phyloP scores from a whole-genome alignment of 2,797 vertebrate species.

The Sebastes matsubarae region DNA sequence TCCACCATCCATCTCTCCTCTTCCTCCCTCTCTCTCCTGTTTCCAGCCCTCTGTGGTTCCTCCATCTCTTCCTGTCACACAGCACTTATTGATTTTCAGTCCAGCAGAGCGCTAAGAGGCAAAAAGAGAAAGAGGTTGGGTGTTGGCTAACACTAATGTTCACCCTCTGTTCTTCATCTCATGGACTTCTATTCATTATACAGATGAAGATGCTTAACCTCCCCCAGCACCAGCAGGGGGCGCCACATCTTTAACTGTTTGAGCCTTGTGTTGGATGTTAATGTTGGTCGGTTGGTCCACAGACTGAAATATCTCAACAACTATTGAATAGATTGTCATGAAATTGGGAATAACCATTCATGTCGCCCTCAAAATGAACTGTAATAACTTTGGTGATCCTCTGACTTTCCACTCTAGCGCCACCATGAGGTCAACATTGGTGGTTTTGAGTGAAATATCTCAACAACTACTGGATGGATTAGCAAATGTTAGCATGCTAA shows the following conservation, averaged over 20 bases:
- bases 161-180: not conserved
- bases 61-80: slow-evolving; percentile 20
- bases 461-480: too few species aligned
- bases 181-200: not conserved
- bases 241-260: not conserved
- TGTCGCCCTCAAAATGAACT: accelerated
- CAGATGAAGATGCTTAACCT: not conserved
- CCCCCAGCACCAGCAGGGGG: not conserved
- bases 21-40: not conserved
- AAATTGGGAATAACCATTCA: too few species aligned
- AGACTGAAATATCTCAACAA: too few species aligned
- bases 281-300: too few species aligned
- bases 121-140: not conserved
- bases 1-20: not conserved
- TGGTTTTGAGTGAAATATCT: too few species aligned
- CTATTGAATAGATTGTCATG: accelerated
- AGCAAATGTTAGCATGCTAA: too few species aligned
- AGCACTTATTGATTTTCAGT: slow-evolving; percentile 49
- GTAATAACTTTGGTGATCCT: too few species aligned
- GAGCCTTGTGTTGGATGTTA: too few species aligned
- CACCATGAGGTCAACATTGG: too few species aligned
- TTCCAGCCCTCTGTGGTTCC: too few species aligned
- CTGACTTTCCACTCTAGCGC: too few species aligned
- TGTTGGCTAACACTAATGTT: slow-evolving; percentile 21
- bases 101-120: slow-evolving; percentile 11